Evolutionary conservation across 2,113 vertebrate species (phyloP), one percentile per base, ranked within the genome.

Genomic region (Ondatra zibethicus): DNA sequence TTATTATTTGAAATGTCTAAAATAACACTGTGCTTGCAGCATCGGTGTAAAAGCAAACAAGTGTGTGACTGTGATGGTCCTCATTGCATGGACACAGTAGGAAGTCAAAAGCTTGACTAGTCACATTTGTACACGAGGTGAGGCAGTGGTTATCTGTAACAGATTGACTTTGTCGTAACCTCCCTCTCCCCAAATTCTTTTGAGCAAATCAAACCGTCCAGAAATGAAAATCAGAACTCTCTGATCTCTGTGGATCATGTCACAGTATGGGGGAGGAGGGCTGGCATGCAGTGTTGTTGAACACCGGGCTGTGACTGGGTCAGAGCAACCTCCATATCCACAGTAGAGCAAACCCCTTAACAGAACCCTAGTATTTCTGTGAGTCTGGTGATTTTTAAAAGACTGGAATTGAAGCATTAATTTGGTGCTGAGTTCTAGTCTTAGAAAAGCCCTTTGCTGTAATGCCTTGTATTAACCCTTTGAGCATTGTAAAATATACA

Each of bases 391-490:
- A 98, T 98, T 97, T 19, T 97, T 75, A 97, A 92, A 98, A 98
- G 99, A 98, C 98, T 98, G 99, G 98, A 98, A 98, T 98, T 98
- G 98, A 98, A 98, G 98, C 98, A 98, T 99, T 98, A 98, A 98
- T 95, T 98, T 97, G 98, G 97, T 98, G 98, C 98, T 99, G 98
- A 98, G 97, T 98, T 98, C 98, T 98, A 98, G 97, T 98, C 91
- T 96, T 99, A 98, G 97, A 97, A 97, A 97, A 97, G 98, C 98
- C 97, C 98, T 99, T 98, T 98, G 93, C 98, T 98, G 97, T 98
- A 98, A 98, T 98, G 98, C 98, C 98, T 98, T 98, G 98, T 97
- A 98, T 98, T 98, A 99, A 99, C 99, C 98, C 99, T 99, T 99
- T 99, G 99, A 99, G 99, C 98, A 99, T 99, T 99, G 98, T 99